phyloP scores from a whole-genome alignment of 2,888 invertebrate species.

The Diaperis boleti region DNA sequence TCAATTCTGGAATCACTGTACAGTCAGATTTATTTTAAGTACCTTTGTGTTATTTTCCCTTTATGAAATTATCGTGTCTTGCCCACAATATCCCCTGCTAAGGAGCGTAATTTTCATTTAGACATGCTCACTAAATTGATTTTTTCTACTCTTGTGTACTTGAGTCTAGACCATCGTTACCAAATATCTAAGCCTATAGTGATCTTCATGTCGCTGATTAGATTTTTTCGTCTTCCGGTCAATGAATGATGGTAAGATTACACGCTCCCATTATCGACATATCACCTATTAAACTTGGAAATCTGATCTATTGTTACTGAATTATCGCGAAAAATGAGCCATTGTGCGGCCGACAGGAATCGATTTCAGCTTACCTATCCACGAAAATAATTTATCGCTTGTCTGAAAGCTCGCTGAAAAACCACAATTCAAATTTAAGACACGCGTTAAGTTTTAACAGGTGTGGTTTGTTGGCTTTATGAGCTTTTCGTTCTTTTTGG shows the following conservation, averaged over 20 bases:
- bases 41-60: too few relatives aligned
- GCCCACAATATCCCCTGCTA: too few relatives aligned
- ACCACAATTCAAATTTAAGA: constrained; percentile 23
- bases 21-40: too few relatives aligned
- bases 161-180: not conserved
- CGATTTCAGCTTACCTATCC: constrained; percentile 45
- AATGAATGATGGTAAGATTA: not conserved
- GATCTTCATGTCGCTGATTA: not conserved
- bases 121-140: too few relatives aligned
- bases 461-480: constrained; percentile 31
- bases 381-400: constrained; percentile 34
- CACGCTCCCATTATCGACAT: not conserved
- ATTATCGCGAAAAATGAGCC: constrained; percentile 50
- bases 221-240: constrained; percentile 10
- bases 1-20: too few relatives aligned
- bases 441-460: constrained; percentile 45
- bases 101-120: too few relatives aligned
- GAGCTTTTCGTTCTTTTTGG: constrained; percentile 1
- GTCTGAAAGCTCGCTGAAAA: constrained; percentile 24
- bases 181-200: not conserved
- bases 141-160: not conserved
- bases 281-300: constrained; percentile 13
- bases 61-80: too few relatives aligned
- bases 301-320: constrained; percentile 42
- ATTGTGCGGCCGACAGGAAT: constrained; percentile 46